A percentile compares a stretch with the other conserved stretches of the same genome.
Evolutionary conservation across 2,797 vertebrate species (phyloP).

Genomic region (Hyperoplus immaculatus): DNA sequence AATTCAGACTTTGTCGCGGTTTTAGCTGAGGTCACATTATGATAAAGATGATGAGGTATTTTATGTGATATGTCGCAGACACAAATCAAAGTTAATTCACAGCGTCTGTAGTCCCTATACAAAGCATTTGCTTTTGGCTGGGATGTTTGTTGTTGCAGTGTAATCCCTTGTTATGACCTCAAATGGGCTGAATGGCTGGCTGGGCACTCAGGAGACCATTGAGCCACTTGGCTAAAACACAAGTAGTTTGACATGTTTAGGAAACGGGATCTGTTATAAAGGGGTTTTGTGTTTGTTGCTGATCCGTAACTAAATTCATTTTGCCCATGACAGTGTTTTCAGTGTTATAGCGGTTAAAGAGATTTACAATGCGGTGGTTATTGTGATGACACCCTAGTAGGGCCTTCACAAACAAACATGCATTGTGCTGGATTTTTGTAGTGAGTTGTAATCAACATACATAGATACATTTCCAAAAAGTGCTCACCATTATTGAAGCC

Average conservation of each 20-base stretch:
- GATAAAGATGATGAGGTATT: background rate
- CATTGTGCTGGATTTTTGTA: constrained; percentile 8
- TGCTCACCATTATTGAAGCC: constrained; percentile 14
- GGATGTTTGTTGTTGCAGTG: constrained; percentile 74
- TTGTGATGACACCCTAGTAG: background rate
- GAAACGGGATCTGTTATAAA: constrained; percentile 29
- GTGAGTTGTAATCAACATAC: constrained; percentile 7
- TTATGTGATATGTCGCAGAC: background rate
- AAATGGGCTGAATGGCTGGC: constrained; percentile 63
- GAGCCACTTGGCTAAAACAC: constrained; percentile 76
- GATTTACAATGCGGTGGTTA: constrained; percentile 1
- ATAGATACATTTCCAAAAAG: constrained; percentile 15
- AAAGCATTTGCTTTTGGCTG: constrained; percentile 51
- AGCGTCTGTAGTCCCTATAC: constrained; percentile 43
- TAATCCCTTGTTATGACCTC: constrained; percentile 83
- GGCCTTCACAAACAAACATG: constrained; percentile 24
- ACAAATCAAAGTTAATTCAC: constrained; percentile 9
- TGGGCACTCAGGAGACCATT: constrained; percentile 59
- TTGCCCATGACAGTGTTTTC: constrained; percentile 5
- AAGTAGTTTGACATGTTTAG: constrained; percentile 65
- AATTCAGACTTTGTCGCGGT: background rate
- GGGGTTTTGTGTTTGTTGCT: constrained; percentile 40
- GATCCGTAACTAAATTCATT: constrained; percentile 16
- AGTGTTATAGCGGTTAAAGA: background rate
- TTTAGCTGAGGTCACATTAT: background rate